Conservation (phyloP, 2,888 invertebrate species). For the Mythimna ferrago region DNA sequence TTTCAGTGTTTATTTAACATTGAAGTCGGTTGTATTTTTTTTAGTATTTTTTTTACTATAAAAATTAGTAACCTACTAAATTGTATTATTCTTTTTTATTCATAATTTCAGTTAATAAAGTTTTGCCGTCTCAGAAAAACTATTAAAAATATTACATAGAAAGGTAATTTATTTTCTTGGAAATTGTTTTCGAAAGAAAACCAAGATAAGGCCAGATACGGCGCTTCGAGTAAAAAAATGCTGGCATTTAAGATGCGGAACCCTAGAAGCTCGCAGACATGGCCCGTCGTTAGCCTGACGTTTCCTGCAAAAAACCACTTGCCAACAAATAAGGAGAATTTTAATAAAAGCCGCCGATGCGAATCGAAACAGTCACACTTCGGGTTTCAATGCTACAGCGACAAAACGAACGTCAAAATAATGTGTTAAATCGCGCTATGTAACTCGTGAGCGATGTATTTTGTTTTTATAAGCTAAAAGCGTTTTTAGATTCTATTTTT, state of each 20-base stretch:
- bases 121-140: conserved; percentile 5
- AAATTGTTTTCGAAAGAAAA: conserved; percentile 37
- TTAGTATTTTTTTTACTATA: neutral
- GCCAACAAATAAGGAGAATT: conserved; percentile 75
- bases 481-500: conserved; percentile 60
- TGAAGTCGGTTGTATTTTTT: no score
- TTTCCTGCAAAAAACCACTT: conserved; percentile 75
- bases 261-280: conserved; percentile 55
- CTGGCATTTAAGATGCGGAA: conserved; percentile 50
- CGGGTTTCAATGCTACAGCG: conserved; percentile 73
- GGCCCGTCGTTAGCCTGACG: conserved; percentile 70
- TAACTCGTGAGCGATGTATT: conserved; percentile 59
- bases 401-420: conserved; percentile 78
- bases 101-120: conserved; percentile 2
- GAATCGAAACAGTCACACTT: conserved; percentile 80
- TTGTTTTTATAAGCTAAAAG: conserved; percentile 62
- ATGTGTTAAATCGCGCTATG: conserved; percentile 65
- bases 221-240: conserved; percentile 22
- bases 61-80: neutral
- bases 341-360: conserved; percentile 82
- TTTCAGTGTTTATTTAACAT: no score
- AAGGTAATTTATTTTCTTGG: conserved; percentile 10
- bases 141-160: conserved; percentile 7
- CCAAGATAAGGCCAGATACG: conserved; percentile 5
- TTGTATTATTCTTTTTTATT: neutral